phyloP scores from a whole-genome alignment of 2,888 invertebrate species.

The Allacma fusca region DNA sequence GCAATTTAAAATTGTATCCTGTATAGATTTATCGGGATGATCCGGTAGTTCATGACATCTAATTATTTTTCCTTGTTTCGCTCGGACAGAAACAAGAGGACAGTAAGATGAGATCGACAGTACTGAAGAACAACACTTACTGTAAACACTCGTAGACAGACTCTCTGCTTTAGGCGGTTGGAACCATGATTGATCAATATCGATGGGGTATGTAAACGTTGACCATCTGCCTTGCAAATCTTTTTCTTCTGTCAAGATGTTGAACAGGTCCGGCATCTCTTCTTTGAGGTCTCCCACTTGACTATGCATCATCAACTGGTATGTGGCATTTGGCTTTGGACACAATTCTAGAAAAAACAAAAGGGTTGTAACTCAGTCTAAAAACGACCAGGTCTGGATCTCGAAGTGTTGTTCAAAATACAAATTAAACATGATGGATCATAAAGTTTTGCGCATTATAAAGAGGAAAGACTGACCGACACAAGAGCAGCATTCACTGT shows the following conservation, averaged over 20 bases:
- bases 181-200: conserved; percentile 62
- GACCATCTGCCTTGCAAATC: conserved; percentile 83
- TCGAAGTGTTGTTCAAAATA: no score
- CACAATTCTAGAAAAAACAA: conserved; percentile 95
- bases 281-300: conserved; percentile 79
- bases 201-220: conserved; percentile 76
- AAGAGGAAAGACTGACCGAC: conserved; percentile 78
- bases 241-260: conserved; percentile 79
- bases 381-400: no score
- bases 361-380: no score
- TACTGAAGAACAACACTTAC: conserved; percentile 53
- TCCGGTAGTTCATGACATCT: no score
- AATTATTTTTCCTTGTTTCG: no score
- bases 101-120: not conserved
- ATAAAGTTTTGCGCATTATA: not conserved
- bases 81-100: conserved; percentile 4
- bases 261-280: conserved; percentile 88
- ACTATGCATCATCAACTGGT: conserved; percentile 79
- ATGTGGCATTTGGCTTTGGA: conserved; percentile 81
- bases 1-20: no score
- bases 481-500: conserved; percentile 95
- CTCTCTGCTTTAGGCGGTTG: conserved; percentile 58
- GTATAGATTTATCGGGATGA: no score
- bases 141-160: conserved; percentile 49
- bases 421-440: no score